These are phyloP conservation scores for Bufo bufo DNA, from an alignment of 2,113 vertebrate genomes.

Conservation along the genomic window DNA sequence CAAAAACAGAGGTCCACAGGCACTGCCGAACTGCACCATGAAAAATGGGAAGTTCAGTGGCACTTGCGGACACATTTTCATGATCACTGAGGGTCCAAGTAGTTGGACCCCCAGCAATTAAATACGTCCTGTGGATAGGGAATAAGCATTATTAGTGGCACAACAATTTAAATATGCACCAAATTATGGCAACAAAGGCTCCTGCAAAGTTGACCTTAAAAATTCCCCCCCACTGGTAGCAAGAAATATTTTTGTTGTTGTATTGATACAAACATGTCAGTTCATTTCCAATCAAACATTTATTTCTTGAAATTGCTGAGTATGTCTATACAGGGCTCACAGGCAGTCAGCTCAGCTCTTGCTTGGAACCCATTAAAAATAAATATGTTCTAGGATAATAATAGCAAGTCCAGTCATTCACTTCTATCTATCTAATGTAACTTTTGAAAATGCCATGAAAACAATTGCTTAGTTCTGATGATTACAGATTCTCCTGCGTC, in stretches of 20 bases:
- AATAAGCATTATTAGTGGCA: no score
- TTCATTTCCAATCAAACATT: background rate
- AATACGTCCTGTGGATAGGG: no score
- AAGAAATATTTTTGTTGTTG: background rate
- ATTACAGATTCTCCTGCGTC: constrained; percentile 6
- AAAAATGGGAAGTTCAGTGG: no score
- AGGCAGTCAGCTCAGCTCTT: background rate
- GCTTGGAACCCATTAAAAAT: constrained; percentile 42
- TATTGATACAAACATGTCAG: background rate
- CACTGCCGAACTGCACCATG: no score
- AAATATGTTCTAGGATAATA: constrained; percentile 18
- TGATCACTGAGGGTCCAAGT: no score
- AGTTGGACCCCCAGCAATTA: no score
- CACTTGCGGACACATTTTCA: no score
- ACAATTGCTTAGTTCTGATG: constrained; percentile 1
- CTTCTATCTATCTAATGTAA: constrained; percentile 13
- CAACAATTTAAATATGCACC: no score
- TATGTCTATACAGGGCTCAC: background rate
- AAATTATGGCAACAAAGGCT: no score
- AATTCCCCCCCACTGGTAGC: background rate
- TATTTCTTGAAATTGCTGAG: background rate
- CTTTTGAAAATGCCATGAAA: constrained; percentile 31
- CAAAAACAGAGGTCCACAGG: no score
- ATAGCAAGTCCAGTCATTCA: background rate
- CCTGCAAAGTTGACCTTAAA: no score